Evolutionary conservation across 2,888 invertebrate genomes (phyloP).

Genomic region (Metopia argyrocephala): DNA sequence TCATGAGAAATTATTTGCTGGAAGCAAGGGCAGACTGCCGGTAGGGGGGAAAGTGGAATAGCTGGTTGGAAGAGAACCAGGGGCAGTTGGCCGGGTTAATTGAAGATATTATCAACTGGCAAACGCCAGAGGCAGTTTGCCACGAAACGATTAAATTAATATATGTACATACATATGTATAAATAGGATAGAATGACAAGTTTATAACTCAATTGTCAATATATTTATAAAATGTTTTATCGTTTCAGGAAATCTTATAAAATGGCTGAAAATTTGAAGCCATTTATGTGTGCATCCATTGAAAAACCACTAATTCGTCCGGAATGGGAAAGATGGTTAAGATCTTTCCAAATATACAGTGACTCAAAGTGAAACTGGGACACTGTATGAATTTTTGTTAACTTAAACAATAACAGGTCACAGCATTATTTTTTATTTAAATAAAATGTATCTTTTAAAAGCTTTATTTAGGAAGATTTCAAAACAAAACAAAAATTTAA

Average conservation of each 20-base stretch:
- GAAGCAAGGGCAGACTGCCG: constrained; percentile 7
- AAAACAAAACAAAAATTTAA: no score
- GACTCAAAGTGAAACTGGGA: no score
- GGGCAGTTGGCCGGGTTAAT: constrained; percentile 8
- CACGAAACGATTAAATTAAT: constrained; percentile 3
- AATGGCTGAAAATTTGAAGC: constrained; percentile 12
- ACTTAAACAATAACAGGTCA: no score
- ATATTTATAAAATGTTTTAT: constrained; percentile 34
- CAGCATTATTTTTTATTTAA: no score
- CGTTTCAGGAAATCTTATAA: constrained; percentile 15
- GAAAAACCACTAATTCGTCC: constrained; percentile 38
- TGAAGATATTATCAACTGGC: constrained; percentile 23
- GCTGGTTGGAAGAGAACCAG: constrained; percentile 26
- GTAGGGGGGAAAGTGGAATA: not conserved
- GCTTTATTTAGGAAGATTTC: no score
- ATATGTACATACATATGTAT: not conserved
- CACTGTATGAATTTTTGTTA: no score
- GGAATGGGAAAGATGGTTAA: constrained; percentile 52
- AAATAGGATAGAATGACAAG: constrained; percentile 22
- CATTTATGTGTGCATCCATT: constrained; percentile 11
- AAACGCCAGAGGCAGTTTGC: constrained; percentile 28
- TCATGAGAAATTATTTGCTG: not conserved
- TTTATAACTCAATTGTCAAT: constrained; percentile 25
- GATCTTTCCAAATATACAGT: constrained; percentile 45
- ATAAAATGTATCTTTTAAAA: no score